A percentile compares a stretch with the other conserved stretches of the same genome.
phyloP scores from a whole-genome alignment of 2,113 vertebrate genomes.

The Amphiprion ocellaris region DNA sequence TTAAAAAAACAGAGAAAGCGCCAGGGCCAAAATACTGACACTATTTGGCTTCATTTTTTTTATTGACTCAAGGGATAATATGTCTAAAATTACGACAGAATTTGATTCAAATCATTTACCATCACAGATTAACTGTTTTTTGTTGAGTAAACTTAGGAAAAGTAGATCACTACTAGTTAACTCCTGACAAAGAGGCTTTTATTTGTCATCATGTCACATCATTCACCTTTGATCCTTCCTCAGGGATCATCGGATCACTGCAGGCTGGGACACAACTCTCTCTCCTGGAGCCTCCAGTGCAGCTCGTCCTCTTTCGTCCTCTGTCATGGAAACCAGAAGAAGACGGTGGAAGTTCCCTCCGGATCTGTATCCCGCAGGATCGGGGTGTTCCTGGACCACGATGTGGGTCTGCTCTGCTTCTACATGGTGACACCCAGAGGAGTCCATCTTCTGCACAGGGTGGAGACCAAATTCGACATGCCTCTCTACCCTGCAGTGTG shows the following conservation, averaged over 20 bases:
- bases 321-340: conserved; percentile 70
- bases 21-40: no score
- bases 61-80: no score
- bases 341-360: conserved; percentile 35
- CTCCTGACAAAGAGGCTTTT: no score
- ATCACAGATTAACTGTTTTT: no score
- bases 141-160: no score
- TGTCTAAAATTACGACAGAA: no score
- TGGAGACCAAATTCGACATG: not conserved
- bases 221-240: not conserved
- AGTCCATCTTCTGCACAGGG: conserved; percentile 16
- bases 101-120: no score
- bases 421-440: not conserved
- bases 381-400: conserved; percentile 77
- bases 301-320: conserved; percentile 73
- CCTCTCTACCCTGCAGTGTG: conserved; percentile 27
- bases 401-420: conserved; percentile 48
- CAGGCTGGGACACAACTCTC: conserved; percentile 75
- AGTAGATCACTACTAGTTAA: no score
- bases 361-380: conserved; percentile 57
- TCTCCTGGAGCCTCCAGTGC: conserved; percentile 81
- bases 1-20: no score
- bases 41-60: no score
- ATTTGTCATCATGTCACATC: no score
- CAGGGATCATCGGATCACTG: conserved; percentile 34